These are phyloP conservation scores for Sympetrum striolatum DNA, from an alignment of 2,888 invertebrate genomes.

Conservation along the genomic window DNA sequence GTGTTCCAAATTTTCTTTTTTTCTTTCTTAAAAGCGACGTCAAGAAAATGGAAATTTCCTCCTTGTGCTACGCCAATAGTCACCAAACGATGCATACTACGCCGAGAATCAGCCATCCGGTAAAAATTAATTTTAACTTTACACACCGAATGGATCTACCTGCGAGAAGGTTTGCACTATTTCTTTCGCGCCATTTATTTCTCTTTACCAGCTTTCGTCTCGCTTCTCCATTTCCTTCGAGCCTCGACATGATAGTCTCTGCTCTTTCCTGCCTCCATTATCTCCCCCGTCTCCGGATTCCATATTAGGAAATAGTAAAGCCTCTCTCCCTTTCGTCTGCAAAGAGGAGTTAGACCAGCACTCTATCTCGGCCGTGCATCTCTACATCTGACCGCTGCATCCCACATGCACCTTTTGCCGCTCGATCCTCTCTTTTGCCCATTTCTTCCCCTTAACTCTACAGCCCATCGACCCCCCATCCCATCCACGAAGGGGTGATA, in stretches of 20 bases:
- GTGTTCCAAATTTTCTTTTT: too few species aligned
- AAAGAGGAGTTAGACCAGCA: neutral
- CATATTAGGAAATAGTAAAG: slow-evolving; percentile 7
- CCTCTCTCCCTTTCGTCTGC: neutral
- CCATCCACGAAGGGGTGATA: neutral
- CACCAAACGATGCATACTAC: too few species aligned
- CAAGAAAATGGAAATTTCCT: too few species aligned
- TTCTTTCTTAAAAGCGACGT: too few species aligned
- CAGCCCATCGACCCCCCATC: neutral
- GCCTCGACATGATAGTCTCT: neutral
- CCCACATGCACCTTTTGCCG: neutral
- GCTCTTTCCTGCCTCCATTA: neutral
- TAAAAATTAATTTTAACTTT: too few species aligned
- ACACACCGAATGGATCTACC: too few species aligned
- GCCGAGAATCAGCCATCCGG: too few species aligned
- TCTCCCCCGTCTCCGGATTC: neutral
- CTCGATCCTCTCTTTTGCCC: neutral
- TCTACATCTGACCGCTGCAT: slow-evolving; percentile 1
- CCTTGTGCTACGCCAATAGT: too few species aligned
- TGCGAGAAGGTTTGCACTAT: neutral
- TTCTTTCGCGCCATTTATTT: neutral
- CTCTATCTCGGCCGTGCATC: slow-evolving; percentile 23
- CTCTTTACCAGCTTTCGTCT: neutral
- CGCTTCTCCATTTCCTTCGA: neutral
- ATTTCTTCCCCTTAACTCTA: neutral